Evolutionary conservation across 2,113 vertebrate species (phyloP).

Genomic region (Coracopsis vasa): DNA sequence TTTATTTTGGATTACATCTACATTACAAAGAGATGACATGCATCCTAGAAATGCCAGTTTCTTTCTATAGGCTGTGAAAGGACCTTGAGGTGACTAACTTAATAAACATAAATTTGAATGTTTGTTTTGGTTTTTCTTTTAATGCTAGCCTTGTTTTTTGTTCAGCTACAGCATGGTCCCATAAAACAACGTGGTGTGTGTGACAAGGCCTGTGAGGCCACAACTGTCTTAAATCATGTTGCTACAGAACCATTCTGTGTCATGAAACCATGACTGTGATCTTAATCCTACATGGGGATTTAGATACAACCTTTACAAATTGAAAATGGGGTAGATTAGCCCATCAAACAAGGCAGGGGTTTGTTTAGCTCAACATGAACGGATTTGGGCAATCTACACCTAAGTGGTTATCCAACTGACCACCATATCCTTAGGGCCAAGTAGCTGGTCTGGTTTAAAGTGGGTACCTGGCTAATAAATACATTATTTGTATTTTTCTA

Average conservation of each 20-base stretch:
- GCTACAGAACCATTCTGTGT: not conserved
- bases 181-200: not conserved
- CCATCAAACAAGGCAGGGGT: not conserved
- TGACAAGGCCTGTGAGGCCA: not conserved
- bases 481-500: not conserved
- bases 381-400: not conserved
- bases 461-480: not conserved
- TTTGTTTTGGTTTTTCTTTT: not conserved
- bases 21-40: not conserved
- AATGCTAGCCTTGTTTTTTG: not conserved
- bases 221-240: not conserved
- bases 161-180: not conserved
- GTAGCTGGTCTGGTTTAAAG: not conserved
- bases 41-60: not conserved
- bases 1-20: constrained; percentile 16
- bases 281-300: not conserved
- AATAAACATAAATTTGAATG: not conserved
- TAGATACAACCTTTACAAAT: not conserved
- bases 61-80: not conserved
- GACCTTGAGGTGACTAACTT: not conserved
- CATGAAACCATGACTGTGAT: not conserved
- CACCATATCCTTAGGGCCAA: not conserved
- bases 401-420: not conserved
- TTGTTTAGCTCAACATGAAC: not conserved
- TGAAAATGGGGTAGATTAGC: not conserved